phyloP scores from a whole-genome alignment of 1,140 invertebrate species.

The Ceratitis capitata region DNA sequence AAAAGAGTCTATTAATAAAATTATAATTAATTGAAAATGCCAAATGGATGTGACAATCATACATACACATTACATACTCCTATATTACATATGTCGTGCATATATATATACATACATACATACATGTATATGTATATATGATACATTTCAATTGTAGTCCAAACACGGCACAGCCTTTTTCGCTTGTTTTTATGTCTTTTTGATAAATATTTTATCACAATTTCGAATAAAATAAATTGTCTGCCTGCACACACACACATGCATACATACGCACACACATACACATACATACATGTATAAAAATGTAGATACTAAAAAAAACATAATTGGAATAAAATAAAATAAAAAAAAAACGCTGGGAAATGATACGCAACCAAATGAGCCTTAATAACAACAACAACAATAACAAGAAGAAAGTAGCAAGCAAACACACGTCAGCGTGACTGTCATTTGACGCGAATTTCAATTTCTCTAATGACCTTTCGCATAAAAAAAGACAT shows the following conservation, averaged over 20 bases:
- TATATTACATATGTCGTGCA: too few species aligned
- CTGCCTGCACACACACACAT: too few species aligned
- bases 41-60: neutral
- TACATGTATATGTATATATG: neutral
- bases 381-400: neutral
- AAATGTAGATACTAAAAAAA: neutral
- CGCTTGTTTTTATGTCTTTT: neutral
- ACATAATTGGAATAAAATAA: too few species aligned
- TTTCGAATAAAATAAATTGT: neutral
- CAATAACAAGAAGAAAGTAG: too few species aligned
- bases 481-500: neutral
- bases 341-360: neutral
- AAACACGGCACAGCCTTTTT: neutral
- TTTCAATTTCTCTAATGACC: constrained; percentile 17
- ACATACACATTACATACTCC: too few species aligned
- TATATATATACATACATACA: neutral
- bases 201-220: neutral
- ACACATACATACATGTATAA: neutral
- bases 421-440: too few species aligned
- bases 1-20: neutral
- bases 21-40: neutral
- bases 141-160: too few species aligned
- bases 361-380: neutral
- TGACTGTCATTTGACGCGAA: neutral
- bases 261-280: neutral